A percentile compares a stretch with the other conserved stretches of the same genome.
These are phyloP conservation scores for Euzophera pinguis DNA, from an alignment of 2,888 invertebrate genomes.

Conservation along the genomic window DNA sequence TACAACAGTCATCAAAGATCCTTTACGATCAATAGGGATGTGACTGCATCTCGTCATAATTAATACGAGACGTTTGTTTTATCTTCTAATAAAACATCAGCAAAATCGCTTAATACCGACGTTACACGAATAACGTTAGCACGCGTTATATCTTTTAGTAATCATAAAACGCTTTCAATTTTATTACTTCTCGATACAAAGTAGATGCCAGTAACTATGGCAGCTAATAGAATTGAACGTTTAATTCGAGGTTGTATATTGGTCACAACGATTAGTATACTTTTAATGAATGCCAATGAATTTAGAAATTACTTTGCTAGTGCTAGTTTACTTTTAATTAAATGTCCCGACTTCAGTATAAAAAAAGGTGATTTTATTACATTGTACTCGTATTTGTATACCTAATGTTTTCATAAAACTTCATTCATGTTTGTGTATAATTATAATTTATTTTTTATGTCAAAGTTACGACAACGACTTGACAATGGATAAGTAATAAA, in stretches of 20 bases:
- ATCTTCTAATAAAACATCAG: slow-evolving; percentile 73
- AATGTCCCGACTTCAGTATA: not conserved
- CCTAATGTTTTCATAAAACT: too few species aligned
- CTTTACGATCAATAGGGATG: slow-evolving; percentile 74
- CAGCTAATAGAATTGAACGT: slow-evolving; percentile 40
- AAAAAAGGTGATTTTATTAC: not conserved
- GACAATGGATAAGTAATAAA: too few species aligned
- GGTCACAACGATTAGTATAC: slow-evolving; percentile 42
- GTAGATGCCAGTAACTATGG: slow-evolving; percentile 31
- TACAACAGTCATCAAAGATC: slow-evolving; percentile 74
- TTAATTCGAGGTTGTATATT: slow-evolving; percentile 45
- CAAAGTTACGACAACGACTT: too few species aligned
- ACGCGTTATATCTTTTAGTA: slow-evolving; percentile 51
- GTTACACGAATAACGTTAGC: slow-evolving; percentile 50
- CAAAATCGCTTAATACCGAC: slow-evolving; percentile 55
- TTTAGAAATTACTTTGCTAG: slow-evolving; percentile 48
- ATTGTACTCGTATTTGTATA: too few species aligned
- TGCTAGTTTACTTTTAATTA: slow-evolving; percentile 34
- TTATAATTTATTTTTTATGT: too few species aligned
- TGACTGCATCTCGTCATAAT: slow-evolving; percentile 69
- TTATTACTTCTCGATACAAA: slow-evolving; percentile 43
- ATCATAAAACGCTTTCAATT: slow-evolving; percentile 55
- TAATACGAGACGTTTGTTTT: slow-evolving; percentile 78
- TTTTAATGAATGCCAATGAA: slow-evolving; percentile 48
- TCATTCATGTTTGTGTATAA: too few species aligned